Percentiles rank a stretch among this genome's conserved stretches.
phyloP scores from a whole-genome alignment of 2,888 invertebrate genomes.

The Ditylenchus weischeri region DNA sequence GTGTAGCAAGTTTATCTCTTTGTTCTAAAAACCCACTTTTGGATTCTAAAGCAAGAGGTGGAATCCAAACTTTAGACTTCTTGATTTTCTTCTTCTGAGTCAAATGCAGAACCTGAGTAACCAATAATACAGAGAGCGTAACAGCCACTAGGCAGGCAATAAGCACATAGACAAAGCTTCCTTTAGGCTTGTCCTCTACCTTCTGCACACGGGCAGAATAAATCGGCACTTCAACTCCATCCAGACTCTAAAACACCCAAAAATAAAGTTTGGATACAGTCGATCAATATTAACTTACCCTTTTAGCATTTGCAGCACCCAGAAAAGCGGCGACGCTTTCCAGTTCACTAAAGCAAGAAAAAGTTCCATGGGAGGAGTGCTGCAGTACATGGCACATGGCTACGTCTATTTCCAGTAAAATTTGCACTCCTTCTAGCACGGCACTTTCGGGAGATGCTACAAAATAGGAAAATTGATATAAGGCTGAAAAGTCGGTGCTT shows the following conservation, averaged over 20 bases:
- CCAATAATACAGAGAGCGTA: neutral
- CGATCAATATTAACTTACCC: slow-evolving; percentile 20
- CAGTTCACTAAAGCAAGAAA: slow-evolving; percentile 42
- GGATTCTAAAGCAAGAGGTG: neutral
- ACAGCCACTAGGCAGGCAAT: slow-evolving; percentile 5
- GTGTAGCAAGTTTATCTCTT: too few relatives aligned
- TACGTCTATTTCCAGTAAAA: slow-evolving; percentile 23
- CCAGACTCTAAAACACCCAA: slow-evolving; percentile 12
- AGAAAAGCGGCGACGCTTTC: slow-evolving; percentile 45
- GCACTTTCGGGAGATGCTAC: neutral
- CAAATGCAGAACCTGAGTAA: neutral
- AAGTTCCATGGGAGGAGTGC: slow-evolving; percentile 5
- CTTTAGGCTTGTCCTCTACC: neutral
- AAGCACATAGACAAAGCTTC: slow-evolving; percentile 1
- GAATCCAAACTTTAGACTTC: slow-evolving; percentile 6
- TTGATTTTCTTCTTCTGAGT: slow-evolving; percentile 6
- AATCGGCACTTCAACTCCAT: neutral
- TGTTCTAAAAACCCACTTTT: too few relatives aligned
- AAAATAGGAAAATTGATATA: neutral
- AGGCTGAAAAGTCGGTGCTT: slow-evolving; percentile 1
- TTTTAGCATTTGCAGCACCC: slow-evolving; percentile 44
- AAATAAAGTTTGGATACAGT: slow-evolving; percentile 14
- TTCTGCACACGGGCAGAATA: neutral
- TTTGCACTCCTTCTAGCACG: slow-evolving; percentile 16
- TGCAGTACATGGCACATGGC: slow-evolving; percentile 24